phyloP scores from a whole-genome alignment of 2,113 vertebrate genomes.

The Aplodontia rufa region DNA sequence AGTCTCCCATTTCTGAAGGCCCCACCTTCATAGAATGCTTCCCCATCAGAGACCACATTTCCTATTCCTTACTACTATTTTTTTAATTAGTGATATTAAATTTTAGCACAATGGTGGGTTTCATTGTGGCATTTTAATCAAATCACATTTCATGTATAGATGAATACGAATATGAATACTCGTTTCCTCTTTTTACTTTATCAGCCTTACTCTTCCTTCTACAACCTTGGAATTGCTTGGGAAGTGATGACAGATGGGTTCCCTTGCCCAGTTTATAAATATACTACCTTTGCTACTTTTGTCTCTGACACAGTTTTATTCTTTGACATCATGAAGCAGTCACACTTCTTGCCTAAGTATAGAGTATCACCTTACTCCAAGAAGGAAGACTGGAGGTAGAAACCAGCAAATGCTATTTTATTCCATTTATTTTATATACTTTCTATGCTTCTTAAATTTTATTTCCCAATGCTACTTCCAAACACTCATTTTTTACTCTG shows the following conservation, averaged over 20 bases:
- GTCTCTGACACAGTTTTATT: background rate
- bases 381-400: background rate
- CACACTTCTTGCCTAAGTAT: background rate
- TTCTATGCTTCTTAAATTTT: background rate
- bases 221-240: background rate
- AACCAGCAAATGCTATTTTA: background rate
- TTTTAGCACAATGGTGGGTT: background rate
- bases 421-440: background rate
- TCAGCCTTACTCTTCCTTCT: background rate
- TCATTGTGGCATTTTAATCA: background rate
- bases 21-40: background rate
- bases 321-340: background rate
- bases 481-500: constrained; percentile 21
- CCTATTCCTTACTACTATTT: background rate
- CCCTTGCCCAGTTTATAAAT: background rate
- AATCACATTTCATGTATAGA: background rate
- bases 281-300: background rate
- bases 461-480: background rate
- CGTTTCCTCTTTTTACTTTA: background rate
- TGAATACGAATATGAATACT: background rate
- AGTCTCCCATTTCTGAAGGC: background rate
- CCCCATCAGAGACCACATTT: background rate
- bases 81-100: background rate
- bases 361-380: background rate
- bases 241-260: background rate